Base-by-base conservation (phyloP, 2,113 vertebrate species). In the Spheniscus mendiculus region DNA sequence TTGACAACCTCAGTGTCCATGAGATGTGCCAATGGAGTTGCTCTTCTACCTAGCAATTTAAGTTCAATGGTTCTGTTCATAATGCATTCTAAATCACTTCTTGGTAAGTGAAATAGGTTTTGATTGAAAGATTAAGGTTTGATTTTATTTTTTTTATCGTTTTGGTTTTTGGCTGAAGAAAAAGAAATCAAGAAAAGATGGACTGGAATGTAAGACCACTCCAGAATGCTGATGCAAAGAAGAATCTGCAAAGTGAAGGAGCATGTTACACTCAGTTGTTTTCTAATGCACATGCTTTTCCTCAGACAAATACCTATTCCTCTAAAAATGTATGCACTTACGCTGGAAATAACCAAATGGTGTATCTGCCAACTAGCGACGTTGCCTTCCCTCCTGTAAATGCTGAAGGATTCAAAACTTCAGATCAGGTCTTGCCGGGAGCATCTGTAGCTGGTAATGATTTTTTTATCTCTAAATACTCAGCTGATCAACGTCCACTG, bases 171-270 rank as follows among this genome's bases (percentile, higher is more conserved):
- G 25, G 53, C 38, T 89, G 76, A 91, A 93, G 66, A 88, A 87
- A 83, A 96, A 66, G 62, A 82, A 44, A 71, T 65, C 21, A 70
- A 47, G 67, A 79, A 52, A 94, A 85, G 34, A 98, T 98, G 98
- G 97, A 98, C 80, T 98, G 98, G 98, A 98, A 97, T 83, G 38
- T 40, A 79, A 96, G 96, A 38, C 85, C 93, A 40, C 79, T 85
- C 25, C 88, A 90, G 72, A 87, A 93, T 47, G 10, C 65, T 27
- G 74, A 69, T 58, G 59, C 62, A 11, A 95, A 90, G 44, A 87
- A 79, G 14, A 92, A 92, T 29, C 50, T 78, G 15, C 93, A 87
- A 78, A 87, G 12, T 36, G 70, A 90, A 94, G 47, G 50, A 94
- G 32, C 59, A 3, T 67, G 89, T 97, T 94, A 92, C 40, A n/a